A percentile compares a stretch with the other conserved stretches of the same genome.
Conservation (phyloP, 2,113 vertebrate genomes). For the Oncorhynchus mykiss region DNA sequence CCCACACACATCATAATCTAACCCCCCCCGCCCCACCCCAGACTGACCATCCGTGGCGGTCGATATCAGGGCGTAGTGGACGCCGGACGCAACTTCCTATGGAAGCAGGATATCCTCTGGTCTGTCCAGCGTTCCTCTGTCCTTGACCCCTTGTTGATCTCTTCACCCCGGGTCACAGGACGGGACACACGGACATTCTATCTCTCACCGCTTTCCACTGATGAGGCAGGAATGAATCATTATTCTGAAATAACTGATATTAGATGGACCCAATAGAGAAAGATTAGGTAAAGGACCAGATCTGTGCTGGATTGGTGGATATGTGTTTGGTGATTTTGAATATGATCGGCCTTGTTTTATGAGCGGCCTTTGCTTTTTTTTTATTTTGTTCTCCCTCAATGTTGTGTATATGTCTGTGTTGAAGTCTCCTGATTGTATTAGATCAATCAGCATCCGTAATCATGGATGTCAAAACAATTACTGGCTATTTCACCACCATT, state of each 20-base stretch:
- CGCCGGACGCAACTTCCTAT: conserved; percentile 52
- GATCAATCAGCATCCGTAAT: background rate
- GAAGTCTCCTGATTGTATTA: background rate
- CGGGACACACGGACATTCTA: conserved; percentile 11
- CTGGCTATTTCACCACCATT: background rate
- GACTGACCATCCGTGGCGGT: no score
- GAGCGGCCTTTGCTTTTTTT: no score
- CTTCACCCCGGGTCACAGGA: conserved; percentile 27
- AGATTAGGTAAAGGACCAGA: background rate
- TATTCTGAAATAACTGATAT: background rate
- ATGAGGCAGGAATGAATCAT: no score
- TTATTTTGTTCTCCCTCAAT: background rate
- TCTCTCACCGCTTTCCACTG: background rate
- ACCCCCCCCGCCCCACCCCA: no score
- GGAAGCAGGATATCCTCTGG: conserved; percentile 69
- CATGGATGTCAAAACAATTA: background rate
- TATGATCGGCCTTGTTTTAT: no score
- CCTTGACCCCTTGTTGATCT: conserved; percentile 19
- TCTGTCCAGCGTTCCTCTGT: conserved; percentile 22
- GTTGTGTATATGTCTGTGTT: background rate
- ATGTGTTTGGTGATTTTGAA: background rate
- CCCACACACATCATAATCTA: background rate
- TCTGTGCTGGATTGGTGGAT: background rate
- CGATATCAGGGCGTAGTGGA: background rate
- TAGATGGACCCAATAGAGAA: background rate